Evolutionary conservation across 2,797 vertebrate genomes (phyloP).

Genomic region (Epinephelus awoara): DNA sequence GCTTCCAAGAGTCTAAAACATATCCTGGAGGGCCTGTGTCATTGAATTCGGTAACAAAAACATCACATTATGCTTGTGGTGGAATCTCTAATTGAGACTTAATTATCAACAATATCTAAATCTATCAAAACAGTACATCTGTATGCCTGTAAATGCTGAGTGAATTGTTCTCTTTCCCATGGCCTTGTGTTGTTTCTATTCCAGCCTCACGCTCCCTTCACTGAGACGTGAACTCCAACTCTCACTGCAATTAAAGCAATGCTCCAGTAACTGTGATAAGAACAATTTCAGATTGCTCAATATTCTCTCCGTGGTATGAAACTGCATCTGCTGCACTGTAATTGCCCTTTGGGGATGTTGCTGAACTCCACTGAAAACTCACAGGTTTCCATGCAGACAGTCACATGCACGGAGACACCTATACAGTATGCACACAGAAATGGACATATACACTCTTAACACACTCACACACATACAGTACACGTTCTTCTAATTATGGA

Average conservation of each 20-base stretch:
- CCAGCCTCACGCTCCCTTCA: slow-evolving; percentile 30
- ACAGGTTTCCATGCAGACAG: slow-evolving; percentile 26
- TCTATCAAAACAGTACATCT: slow-evolving; percentile 22
- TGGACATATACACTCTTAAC: neutral
- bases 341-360: slow-evolving; percentile 70
- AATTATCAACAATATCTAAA: neutral
- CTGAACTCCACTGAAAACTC: slow-evolving; percentile 62
- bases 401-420: neutral
- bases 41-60: neutral
- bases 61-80: neutral
- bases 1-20: neutral
- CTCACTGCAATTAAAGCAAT: slow-evolving; percentile 75
- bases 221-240: slow-evolving; percentile 57
- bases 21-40: neutral
- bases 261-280: slow-evolving; percentile 74
- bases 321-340: slow-evolving; percentile 68
- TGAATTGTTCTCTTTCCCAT: slow-evolving; percentile 58
- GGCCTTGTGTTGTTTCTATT: slow-evolving; percentile 45
- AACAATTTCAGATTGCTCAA: slow-evolving; percentile 72
- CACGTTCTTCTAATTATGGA: slow-evolving; percentile 22
- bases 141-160: slow-evolving; percentile 25
- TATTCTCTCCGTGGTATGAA: slow-evolving; percentile 63
- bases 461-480: neutral
- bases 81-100: slow-evolving; percentile 6
- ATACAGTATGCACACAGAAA: slow-evolving; percentile 1